Conservation (phyloP, 64 coral and sea anemone species). For the Acropora yongei region DNA sequence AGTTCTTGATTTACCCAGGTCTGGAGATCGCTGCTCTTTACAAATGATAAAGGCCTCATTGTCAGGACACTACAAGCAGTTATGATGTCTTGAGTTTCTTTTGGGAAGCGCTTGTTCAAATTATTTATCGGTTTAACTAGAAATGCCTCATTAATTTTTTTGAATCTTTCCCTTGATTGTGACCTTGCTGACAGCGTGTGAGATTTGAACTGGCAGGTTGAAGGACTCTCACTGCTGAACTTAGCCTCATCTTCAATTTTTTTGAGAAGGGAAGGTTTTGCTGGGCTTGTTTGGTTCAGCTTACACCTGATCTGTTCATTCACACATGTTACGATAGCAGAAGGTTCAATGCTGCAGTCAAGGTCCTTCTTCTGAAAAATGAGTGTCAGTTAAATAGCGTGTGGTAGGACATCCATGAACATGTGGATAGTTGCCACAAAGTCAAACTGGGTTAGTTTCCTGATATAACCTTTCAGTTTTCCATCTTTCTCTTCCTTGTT, state of each 20-base stretch:
- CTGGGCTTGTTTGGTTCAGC: background rate
- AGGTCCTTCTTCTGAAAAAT: conserved; percentile 59
- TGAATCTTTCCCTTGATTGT: no score
- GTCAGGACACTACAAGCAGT: conserved; percentile 55
- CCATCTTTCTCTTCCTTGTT: conserved; percentile 57
- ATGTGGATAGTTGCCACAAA: conserved; percentile 46
- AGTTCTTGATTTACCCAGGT: conserved; percentile 37
- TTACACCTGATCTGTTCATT: conserved; percentile 11
- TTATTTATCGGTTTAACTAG: no score
- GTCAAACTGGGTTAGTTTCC: conserved; percentile 54
- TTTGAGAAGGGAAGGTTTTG: background rate
- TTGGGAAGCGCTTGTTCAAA: conserved; percentile 38
- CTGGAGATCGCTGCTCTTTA: conserved; percentile 35
- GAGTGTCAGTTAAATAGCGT: conserved; percentile 49
- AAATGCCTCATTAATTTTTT: no score
- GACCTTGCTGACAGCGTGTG: background rate
- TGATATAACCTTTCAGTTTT: background rate
- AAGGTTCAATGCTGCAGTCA: background rate
- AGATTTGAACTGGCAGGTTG: background rate
- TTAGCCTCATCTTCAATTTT: conserved; percentile 2
- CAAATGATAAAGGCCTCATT: conserved; percentile 60
- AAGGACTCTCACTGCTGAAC: background rate
- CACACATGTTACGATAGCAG: conserved; percentile 25
- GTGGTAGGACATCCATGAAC: conserved; percentile 47
- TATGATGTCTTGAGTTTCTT: conserved; percentile 58